Conservation (phyloP, 1,140 invertebrate genomes). For the Drosophila repletoides region DNA sequence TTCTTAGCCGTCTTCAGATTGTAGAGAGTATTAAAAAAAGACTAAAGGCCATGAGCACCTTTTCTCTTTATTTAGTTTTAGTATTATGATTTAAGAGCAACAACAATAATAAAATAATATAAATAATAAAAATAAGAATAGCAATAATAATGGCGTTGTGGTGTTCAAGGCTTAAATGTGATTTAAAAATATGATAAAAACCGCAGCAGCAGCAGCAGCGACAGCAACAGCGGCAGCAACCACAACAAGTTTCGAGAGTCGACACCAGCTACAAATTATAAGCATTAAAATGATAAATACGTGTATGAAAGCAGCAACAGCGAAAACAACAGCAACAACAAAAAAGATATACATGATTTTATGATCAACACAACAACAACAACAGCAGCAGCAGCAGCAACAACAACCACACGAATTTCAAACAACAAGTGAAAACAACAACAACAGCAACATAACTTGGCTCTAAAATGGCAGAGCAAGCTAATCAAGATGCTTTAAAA, state of each 20-base stretch:
- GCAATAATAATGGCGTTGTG: conserved; percentile 55
- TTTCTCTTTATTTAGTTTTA: conserved; percentile 57
- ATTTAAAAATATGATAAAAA: conserved; percentile 69
- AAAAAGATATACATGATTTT: conserved; percentile 52
- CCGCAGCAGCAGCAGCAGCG: conserved; percentile 12
- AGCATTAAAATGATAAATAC: conserved; percentile 72
- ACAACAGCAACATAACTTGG: background rate
- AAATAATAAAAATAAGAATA: conserved; percentile 7
- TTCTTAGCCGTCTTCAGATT: too few relatives aligned
- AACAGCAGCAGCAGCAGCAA: conserved; percentile 9
- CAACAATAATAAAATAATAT: conserved; percentile 16
- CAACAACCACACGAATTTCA: conserved; percentile 25
- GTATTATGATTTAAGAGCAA: conserved; percentile 48
- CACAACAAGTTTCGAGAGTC: conserved; percentile 1
- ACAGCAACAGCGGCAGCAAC: conserved; percentile 12
- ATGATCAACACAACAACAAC: conserved; percentile 46
- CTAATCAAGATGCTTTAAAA: conserved; percentile 18
- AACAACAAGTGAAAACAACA: background rate
- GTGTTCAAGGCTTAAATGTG: conserved; percentile 65
- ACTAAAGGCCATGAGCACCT: too few relatives aligned
- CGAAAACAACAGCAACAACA: conserved; percentile 37
- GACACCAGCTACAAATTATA: conserved; percentile 50
- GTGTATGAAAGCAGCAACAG: conserved; percentile 35
- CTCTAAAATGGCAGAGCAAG: conserved; percentile 43
- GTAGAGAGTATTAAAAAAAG: too few relatives aligned